phyloP scores from a whole-genome alignment of 2,888 invertebrate species.

The Chymomyza fuscimana region DNA sequence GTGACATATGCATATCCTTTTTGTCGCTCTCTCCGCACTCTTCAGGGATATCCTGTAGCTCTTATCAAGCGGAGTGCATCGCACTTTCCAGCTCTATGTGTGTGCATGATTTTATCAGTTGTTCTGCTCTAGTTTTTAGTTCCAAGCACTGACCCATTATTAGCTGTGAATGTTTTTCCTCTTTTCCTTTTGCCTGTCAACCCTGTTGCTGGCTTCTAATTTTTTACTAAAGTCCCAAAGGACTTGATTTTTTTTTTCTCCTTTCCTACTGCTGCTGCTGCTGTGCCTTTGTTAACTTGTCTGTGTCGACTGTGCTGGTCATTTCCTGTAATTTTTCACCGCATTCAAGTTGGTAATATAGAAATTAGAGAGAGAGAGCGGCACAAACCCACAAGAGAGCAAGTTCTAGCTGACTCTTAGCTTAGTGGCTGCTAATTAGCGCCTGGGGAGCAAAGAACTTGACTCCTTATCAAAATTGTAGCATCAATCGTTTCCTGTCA shows the following conservation, averaged over 20 bases:
- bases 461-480: constrained; percentile 33
- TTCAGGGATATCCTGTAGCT: constrained; percentile 39
- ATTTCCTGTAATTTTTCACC: constrained; percentile 68
- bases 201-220: background rate
- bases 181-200: background rate
- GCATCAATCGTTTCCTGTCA: constrained; percentile 18
- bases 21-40: background rate
- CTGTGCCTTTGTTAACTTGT: constrained; percentile 16
- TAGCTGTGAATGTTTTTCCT: constrained; percentile 27
- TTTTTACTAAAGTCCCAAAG: constrained; percentile 50
- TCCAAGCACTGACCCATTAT: constrained; percentile 48
- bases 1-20: constrained; percentile 34
- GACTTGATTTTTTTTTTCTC: constrained; percentile 59
- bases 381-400: constrained; percentile 7
- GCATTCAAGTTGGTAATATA: constrained; percentile 18
- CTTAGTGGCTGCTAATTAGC: constrained; percentile 51
- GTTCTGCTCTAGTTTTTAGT: constrained; percentile 61
- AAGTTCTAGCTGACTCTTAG: constrained; percentile 4
- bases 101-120: constrained; percentile 52
- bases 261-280: background rate
- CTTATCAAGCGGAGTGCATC: background rate
- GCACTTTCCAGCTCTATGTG: constrained; percentile 17
- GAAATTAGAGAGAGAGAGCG: background rate
- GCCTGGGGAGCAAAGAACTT: constrained; percentile 54
- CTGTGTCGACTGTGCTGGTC: constrained; percentile 14